Base-by-base conservation (phyloP, 2,797 vertebrate species). In the Yasuhikotakia modesta region DNA sequence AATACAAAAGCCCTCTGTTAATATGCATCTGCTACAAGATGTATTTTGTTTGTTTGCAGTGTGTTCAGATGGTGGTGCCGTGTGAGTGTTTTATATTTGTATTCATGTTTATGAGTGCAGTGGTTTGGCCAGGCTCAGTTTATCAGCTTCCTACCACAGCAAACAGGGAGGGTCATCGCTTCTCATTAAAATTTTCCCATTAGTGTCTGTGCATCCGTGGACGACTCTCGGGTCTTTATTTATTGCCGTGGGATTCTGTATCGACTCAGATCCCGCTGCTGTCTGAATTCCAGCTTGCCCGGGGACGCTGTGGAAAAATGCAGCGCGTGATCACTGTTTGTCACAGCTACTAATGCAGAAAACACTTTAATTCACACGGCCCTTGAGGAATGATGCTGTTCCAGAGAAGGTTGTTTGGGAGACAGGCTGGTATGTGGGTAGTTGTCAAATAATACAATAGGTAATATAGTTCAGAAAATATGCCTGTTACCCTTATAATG, bases 141-240 rank as follows among this genome's bases (percentile, higher is more conserved):
- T 53, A 48, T 48, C 46, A 48, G 46, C 14, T 19, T 52, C n/a
- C 1, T 55, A 19, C 61, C 13, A 13, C 43, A 61, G 24, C n/a
- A 50, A 65, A 60, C 5, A 5, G 58, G 48, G 73, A 50, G 70
- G 52, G 65, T 48, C 27, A 48, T 64, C 79, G 68, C 83, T 82
- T 87, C 88, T 90, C 88, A 89, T 92, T 92, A 89, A 81, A 87
- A 90, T 89, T 84, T 87, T 82, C 79, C 85, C 87, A 88, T 91
- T 87, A 74, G 63, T 86, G 90, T 87, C 81, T 84, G 30, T 82
- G 85, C 74, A 45, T 57, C 46, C 73, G 83, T 79, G 76, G 70
- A 6, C 45, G 32, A 69, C 66, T 83, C 82, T 79, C 64, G 82
- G 82, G 81, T 84, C 84, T 91, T 92, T 92, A 92, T 92, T 91